Evolutionary conservation across 1,140 invertebrate species (phyloP).

Genomic region (Aphaenogaster rudis): DNA sequence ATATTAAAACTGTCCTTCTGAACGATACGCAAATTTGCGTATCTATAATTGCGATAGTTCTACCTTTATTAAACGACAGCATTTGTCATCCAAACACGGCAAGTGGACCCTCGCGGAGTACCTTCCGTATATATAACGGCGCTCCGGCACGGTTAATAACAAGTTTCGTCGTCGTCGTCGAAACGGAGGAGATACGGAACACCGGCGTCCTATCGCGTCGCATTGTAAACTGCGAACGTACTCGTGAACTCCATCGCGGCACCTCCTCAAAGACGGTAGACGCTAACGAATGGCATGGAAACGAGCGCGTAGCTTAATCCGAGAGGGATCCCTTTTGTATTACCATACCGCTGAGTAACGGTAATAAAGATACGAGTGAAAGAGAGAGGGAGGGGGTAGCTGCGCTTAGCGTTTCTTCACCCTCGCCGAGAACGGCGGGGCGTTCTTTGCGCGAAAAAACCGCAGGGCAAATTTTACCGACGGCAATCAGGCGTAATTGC

Average conservation of each 20-base stretch:
- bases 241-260: constrained; percentile 31
- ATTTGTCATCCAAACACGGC: constrained; percentile 23
- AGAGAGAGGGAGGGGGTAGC: background rate
- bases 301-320: constrained; percentile 38
- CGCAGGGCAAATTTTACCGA: background rate
- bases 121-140: constrained; percentile 16
- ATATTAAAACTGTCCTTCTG: constrained; percentile 12
- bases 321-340: constrained; percentile 19
- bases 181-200: constrained; percentile 15
- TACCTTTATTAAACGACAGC: constrained; percentile 24
- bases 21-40: background rate
- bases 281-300: constrained; percentile 48
- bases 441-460: constrained; percentile 26
- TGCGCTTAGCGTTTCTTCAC: constrained; percentile 26
- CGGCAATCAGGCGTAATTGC: constrained; percentile 45
- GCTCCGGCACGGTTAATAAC: constrained; percentile 21
- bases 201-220: constrained; percentile 23
- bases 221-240: constrained; percentile 36
- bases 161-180: constrained; percentile 46
- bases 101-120: constrained; percentile 2
- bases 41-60: constrained; percentile 22
- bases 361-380: constrained; percentile 32
- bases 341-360: constrained; percentile 21
- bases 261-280: constrained; percentile 36
- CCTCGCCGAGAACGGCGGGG: background rate